Conservation (phyloP, 1,140 invertebrate species). For the Protaetia brevitarsis region DNA sequence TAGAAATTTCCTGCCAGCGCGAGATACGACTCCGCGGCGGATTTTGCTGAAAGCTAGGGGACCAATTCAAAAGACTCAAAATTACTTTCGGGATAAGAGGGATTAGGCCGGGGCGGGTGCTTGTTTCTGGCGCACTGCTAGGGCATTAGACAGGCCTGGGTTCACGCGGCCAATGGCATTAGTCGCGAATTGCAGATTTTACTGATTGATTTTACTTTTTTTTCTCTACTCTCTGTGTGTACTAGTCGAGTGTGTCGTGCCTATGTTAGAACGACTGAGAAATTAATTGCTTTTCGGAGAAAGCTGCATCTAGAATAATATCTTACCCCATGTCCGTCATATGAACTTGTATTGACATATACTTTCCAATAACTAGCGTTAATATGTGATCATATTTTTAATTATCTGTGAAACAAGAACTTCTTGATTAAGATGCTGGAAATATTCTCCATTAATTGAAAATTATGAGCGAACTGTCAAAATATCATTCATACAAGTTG, state of each 20-base stretch:
- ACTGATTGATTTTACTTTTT: conserved; percentile 42
- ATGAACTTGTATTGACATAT: no score
- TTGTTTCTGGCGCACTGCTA: conserved; percentile 45
- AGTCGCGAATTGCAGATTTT: conserved; percentile 40
- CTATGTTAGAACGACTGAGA: conserved; percentile 18
- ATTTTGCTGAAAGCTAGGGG: conserved; percentile 47
- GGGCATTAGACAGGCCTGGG: conserved; percentile 44
- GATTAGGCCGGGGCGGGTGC: conserved; percentile 47
- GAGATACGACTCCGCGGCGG: conserved; percentile 44
- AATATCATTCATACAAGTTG: no score
- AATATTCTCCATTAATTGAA: no score
- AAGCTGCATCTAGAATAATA: background rate
- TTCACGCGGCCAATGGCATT: conserved; percentile 43
- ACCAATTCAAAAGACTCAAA: conserved; percentile 51
- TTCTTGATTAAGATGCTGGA: no score
- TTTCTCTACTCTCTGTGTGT: conserved; percentile 14
- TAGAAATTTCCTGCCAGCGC: conserved; percentile 35
- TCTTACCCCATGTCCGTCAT: no score
- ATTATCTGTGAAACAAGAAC: no score
- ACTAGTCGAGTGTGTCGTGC: background rate
- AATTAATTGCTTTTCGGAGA: conserved; percentile 35
- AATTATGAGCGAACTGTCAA: no score
- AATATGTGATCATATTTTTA: no score
- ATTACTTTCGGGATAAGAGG: conserved; percentile 52
- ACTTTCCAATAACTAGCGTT: no score